Base-by-base conservation (phyloP, 2,797 vertebrate genomes). In the Lagorchestes hirsutus region DNA sequence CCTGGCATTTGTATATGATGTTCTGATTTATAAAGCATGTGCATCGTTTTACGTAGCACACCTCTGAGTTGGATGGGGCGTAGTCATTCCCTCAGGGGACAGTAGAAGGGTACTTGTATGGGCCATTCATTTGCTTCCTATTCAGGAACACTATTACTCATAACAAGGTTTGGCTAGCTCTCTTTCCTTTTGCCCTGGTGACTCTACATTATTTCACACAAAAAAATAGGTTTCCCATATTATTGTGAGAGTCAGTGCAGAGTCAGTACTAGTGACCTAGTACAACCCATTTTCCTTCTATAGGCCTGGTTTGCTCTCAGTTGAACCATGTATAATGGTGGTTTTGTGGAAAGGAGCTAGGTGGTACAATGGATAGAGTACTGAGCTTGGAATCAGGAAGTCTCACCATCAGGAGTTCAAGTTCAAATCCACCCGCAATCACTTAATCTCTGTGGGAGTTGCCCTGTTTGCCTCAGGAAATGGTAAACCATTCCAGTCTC, bases 291-390 rank as follows among this genome's bases (percentile, higher is more conserved):
- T 18, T 82, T 24, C 59, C 1, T 40, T 82, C 93, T 92, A 28
- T 91, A 94, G 92, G n/a, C 34, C 22, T 92, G 24, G 55, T 29
- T 95, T 94, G 91, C 34, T 93, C 58, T 22, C 46, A 46, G 9
- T 22, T 87, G 74, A 50, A 50, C 40, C 22, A 27, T 28, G 40
- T 40, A 8, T 40, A 8, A 18, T 74, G 62, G 5, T 74, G 62
- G 34, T 87, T 87, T 87, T 87, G 40, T 87, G 24, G 40, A 87
- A 87, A 50, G 22, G 24, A 87, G 40, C 22, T 22, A 40, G 67
- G n/a, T 82, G 67, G 62, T 74, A 5, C 67, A 46, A 18, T 40
- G 67, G n/a, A 40, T 46, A 82, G n/a, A 46, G n/a, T 0, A 9
- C 67, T 22, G 67, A n/a, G 67, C 67, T 82, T 82, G 0, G 67